Base-by-base conservation (phyloP, 2,113 vertebrate species). In the Leptobrachium leishanense region DNA sequence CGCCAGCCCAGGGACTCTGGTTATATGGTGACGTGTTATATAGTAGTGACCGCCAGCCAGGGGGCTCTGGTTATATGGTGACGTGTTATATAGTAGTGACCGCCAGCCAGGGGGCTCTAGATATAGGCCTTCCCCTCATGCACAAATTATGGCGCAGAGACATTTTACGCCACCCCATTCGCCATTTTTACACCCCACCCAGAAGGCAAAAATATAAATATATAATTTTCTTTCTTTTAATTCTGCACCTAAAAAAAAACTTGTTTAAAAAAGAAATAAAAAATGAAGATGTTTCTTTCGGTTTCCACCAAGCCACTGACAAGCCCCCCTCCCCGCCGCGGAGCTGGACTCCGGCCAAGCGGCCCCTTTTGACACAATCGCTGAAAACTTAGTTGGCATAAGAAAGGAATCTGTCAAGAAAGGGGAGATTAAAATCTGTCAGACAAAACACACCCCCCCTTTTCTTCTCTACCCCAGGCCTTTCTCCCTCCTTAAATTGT, bases 281-380 rank as follows among this genome's bases (percentile, higher is more conserved):
- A 92, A 91, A 92, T 91, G 87, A 92, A 91, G 91, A 92, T 85
- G 88, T 91, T 92, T 92, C 88, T 90, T 91, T 87, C 90, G 86
- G 92, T 93, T 94, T 46, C 93, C 91, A 92, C 92, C 44, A 92
- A 88, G 88, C 80, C 2, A 77, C 89, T 91, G 91, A 93, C 59
- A 39, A 70, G 57, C 82, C 88, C 86, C 76, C 82, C 88, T 91
- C 89, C 76, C 59, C 8, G 15, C 46, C 63, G 50, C 68, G 57
- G 41, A 9, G 2, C 57, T 78, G 76, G 76, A 41, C 59, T 31
- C 12, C 43, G 57, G 68, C 76, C 76, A 77, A 69, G 55, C n/a
- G 43, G 39, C 68, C 69, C 75, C 57, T 53, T 63, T 71, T 71
- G 68, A 78, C 76, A 78, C 68, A 78, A 78, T 78, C 44, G 68